These are phyloP conservation scores for Aricia artaxerxes DNA, from an alignment of 2,888 invertebrate genomes.

Conservation along the genomic window DNA sequence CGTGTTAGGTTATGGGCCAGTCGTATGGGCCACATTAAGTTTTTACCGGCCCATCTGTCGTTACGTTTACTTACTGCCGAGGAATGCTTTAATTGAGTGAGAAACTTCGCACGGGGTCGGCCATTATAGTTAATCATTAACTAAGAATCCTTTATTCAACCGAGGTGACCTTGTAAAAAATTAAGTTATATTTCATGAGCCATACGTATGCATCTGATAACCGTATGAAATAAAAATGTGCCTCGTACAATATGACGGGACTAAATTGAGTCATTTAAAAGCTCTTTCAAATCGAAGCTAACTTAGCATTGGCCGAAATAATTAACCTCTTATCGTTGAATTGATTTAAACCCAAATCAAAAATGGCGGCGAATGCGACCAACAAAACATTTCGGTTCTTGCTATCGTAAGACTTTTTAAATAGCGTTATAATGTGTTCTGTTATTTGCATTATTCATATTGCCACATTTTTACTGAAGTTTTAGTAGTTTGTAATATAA, in stretches of 20 bases:
- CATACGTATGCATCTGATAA: slow-evolving; percentile 25
- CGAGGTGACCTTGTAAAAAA: slow-evolving; percentile 10
- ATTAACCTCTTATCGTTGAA: slow-evolving; percentile 72
- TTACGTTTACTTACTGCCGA: slow-evolving; percentile 46
- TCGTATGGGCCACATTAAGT: slow-evolving; percentile 55
- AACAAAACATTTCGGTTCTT: slow-evolving; percentile 48
- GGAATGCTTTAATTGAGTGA: slow-evolving; percentile 70
- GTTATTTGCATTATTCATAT: background rate
- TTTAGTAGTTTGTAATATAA: background rate
- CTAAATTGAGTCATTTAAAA: slow-evolving; percentile 70
- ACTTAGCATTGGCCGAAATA: slow-evolving; percentile 71
- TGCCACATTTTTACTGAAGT: background rate
- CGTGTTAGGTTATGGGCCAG: slow-evolving; percentile 50
- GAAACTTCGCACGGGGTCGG: slow-evolving; percentile 56
- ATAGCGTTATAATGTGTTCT: slow-evolving; percentile 38
- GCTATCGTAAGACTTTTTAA: slow-evolving; percentile 36
- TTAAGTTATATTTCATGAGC: slow-evolving; percentile 20
- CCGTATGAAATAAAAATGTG: slow-evolving; percentile 13
- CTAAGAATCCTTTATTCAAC: slow-evolving; percentile 40
- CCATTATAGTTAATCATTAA: slow-evolving; percentile 57
- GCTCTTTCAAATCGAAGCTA: slow-evolving; percentile 57
- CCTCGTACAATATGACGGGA: slow-evolving; percentile 26
- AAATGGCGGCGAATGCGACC: slow-evolving; percentile 61
- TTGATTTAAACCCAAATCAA: slow-evolving; percentile 63
- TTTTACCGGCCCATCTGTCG: slow-evolving; percentile 65